Evolutionary conservation across 1,140 invertebrate species (phyloP).

Genomic region (Berghia stephanieae): DNA sequence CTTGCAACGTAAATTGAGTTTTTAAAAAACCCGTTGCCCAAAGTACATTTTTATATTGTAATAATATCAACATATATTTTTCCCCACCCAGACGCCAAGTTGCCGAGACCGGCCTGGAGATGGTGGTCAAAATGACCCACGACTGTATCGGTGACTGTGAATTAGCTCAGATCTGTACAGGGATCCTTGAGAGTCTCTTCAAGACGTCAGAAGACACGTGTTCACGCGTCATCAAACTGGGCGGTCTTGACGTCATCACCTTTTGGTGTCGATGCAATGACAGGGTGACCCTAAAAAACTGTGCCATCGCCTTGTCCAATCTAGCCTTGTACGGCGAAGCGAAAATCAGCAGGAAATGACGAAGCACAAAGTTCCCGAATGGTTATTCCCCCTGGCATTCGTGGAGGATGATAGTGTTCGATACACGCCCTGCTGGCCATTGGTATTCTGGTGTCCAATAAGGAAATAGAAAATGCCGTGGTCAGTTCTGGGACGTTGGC

Average conservation of each 20-base stretch:
- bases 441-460: slow-evolving; percentile 95
- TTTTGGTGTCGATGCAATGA: slow-evolving; percentile 95
- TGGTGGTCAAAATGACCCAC: slow-evolving; percentile 82
- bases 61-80: not conserved
- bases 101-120: slow-evolving; percentile 91
- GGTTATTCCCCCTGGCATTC: slow-evolving; percentile 97
- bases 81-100: slow-evolving; percentile 76
- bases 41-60: not conserved
- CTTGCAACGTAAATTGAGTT: no score
- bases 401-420: slow-evolving; percentile 90
- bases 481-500: slow-evolving; percentile 92
- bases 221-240: slow-evolving; percentile 67
- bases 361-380: slow-evolving; percentile 87
- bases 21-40: no score
- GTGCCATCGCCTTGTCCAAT: slow-evolving; percentile 95
- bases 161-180: slow-evolving; percentile 91
- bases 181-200: slow-evolving; percentile 95
- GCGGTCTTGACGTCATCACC: slow-evolving; percentile 79
- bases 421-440: slow-evolving; percentile 98
- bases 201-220: slow-evolving; percentile 95
- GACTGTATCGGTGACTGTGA: slow-evolving; percentile 72
- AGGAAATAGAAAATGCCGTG: slow-evolving; percentile 97
- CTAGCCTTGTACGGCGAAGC: slow-evolving; percentile 93
- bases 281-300: slow-evolving; percentile 84
- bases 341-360: slow-evolving; percentile 99